Evolutionary conservation across 2,888 invertebrate species (phyloP).

Genomic region (Ormyrus thymus): DNA sequence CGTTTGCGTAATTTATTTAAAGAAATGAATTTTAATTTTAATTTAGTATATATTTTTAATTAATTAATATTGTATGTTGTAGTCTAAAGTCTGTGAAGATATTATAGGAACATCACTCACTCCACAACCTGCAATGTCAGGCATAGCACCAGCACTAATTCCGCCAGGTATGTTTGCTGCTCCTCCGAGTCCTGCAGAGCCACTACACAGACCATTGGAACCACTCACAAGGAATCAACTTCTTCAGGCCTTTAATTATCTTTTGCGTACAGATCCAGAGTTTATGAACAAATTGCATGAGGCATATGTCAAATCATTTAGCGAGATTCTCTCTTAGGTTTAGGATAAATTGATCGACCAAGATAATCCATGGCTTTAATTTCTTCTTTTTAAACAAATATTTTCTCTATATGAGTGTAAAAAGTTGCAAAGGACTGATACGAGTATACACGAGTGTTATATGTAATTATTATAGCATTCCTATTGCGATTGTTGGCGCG

Average conservation of each 20-base stretch:
- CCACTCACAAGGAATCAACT: constrained; percentile 92
- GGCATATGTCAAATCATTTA: constrained; percentile 91
- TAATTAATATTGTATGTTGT: constrained; percentile 8
- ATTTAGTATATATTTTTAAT: too few relatives aligned
- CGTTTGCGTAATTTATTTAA: too few relatives aligned
- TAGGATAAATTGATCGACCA: not conserved
- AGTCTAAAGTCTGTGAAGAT: constrained; percentile 51
- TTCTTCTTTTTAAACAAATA: constrained; percentile 10
- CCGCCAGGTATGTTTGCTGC: constrained; percentile 88
- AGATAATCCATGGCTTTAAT: constrained; percentile 40
- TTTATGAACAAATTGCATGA: constrained; percentile 93
- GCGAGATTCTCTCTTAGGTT: constrained; percentile 78
- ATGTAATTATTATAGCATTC: constrained; percentile 45
- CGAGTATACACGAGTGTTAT: constrained; percentile 19
- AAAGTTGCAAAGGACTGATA: constrained; percentile 37
- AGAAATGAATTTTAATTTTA: too few relatives aligned
- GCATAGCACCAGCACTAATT: constrained; percentile 82
- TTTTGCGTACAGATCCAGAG: constrained; percentile 90
- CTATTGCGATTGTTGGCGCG: constrained; percentile 33
- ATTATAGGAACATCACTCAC: constrained; percentile 27
- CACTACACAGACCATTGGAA: constrained; percentile 76
- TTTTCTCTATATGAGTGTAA: constrained; percentile 31
- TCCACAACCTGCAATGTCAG: constrained; percentile 49
- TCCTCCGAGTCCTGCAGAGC: constrained; percentile 65
- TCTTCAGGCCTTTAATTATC: constrained; percentile 90